Evolutionary conservation across 2,113 vertebrate genomes (phyloP).

Genomic region (Tachysurus fulvidraco): DNA sequence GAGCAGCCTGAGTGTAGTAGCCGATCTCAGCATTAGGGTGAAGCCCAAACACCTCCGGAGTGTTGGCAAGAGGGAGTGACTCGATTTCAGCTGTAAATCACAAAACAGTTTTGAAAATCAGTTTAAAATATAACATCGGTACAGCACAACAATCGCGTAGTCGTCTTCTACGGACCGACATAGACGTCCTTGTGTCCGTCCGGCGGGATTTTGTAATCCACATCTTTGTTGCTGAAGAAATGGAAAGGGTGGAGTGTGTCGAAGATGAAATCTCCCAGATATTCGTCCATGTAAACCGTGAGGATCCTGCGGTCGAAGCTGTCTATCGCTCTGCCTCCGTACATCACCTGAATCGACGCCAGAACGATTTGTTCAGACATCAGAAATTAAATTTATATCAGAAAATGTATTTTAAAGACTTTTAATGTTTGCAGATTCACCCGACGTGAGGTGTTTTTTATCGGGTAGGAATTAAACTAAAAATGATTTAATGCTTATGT

Average conservation of each 20-base stretch:
- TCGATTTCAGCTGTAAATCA: slow-evolving; percentile 83
- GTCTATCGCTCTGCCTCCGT: slow-evolving; percentile 88
- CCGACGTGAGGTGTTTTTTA: neutral
- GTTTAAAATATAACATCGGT: neutral
- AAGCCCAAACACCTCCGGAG: slow-evolving; percentile 87
- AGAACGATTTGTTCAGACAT: neutral
- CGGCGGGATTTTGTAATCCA: slow-evolving; percentile 85
- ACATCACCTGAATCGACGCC: slow-evolving; percentile 84
- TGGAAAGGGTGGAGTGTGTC: slow-evolving; percentile 87
- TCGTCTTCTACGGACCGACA: slow-evolving; percentile 77
- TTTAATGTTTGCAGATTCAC: neutral
- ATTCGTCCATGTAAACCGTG: slow-evolving; percentile 92
- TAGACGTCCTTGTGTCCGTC: slow-evolving; percentile 77
- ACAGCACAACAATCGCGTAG: neutral
- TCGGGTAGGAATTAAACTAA: neutral
- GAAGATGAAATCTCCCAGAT: slow-evolving; percentile 92
- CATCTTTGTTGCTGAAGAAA: slow-evolving; percentile 81
- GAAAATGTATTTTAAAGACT: neutral
- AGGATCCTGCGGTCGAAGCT: slow-evolving; percentile 95
- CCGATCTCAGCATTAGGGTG: slow-evolving; percentile 93
- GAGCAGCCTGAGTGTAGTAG: slow-evolving; percentile 85
- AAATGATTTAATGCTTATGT: neutral
- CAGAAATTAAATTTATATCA: neutral
- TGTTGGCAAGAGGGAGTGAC: slow-evolving; percentile 83
- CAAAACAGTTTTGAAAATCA: neutral